Evolutionary conservation across 2,888 invertebrate genomes (phyloP), one percentile per base, ranked within the genome.

Genomic region (Agrochola macilenta): DNA sequence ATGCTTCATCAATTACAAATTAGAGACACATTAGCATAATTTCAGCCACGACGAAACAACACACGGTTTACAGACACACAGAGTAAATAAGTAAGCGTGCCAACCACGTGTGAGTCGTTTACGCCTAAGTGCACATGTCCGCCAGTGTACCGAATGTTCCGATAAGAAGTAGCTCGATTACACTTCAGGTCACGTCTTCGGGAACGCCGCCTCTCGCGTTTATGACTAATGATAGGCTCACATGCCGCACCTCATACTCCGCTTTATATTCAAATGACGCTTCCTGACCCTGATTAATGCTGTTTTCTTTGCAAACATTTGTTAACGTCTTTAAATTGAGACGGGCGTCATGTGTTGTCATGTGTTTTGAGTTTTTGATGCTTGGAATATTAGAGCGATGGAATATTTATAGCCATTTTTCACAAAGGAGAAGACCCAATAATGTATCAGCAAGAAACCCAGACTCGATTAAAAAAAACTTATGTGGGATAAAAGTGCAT

Each of bases 141-240:
- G 82, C 85, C 77, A 77, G 82, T 84, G 83, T 91, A 90, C 88
- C 90, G 84, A 83, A 76, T 79, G 86, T 82, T 58, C 83, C 90
- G 92, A 93, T 94, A 94, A 92, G 92, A 89, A 87, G 78, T 72
- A 87, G 77, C 83, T 78, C 85, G 84, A 92, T 94, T 91, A 84
- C 87, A 63, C 88, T 93, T 89, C 96, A 87, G 92, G 91, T 95
- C 96, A 96, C 96, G 96, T 95, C 79, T 89, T 58, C 77, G 81
- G 81, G 82, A 90, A 90, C 90, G 85, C 91, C 91, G 88, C 90
- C 91, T 91, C 92, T 90, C 91, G 89, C 93, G 93, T 94, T 95
- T 95, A 96, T 96, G 96, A 96, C 95, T 96, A 96, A 96, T 96
- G 96, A 96, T 93, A 90, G 94, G 95, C 95, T 96, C 96, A 95